Evolutionary conservation across 2,888 invertebrate species (phyloP).

Genomic region (Hydrotaea cyrtoneurina): DNA sequence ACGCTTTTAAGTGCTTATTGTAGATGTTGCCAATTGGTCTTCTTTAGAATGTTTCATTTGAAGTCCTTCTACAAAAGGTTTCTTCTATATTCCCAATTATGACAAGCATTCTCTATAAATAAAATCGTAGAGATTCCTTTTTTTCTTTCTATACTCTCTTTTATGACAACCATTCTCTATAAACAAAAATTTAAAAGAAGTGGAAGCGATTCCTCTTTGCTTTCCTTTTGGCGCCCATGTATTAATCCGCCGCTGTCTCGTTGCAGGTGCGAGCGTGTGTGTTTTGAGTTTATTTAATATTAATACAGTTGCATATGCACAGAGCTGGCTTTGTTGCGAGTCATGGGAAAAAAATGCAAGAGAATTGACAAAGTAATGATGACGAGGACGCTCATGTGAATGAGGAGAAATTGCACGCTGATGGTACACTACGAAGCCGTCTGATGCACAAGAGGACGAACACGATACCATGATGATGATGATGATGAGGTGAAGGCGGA

Average conservation of each 20-base stretch:
- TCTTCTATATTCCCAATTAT: too few species aligned
- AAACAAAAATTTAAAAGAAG: too few species aligned
- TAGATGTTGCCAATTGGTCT: too few species aligned
- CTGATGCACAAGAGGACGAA: not conserved
- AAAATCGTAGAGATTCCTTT: too few species aligned
- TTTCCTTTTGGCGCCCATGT: too few species aligned
- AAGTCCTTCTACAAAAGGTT: too few species aligned
- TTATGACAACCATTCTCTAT: too few species aligned
- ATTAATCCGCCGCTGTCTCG: not conserved
- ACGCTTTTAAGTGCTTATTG: too few species aligned
- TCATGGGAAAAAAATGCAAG: constrained; percentile 45
- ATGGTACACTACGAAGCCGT: not conserved
- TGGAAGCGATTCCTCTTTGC: too few species aligned
- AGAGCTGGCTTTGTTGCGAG: constrained; percentile 28
- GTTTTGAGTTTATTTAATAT: constrained; percentile 61
- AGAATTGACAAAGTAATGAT: constrained; percentile 61
- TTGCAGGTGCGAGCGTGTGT: constrained; percentile 8
- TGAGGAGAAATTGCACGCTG: not conserved
- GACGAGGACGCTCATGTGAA: constrained; percentile 6
- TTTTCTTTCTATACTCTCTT: too few species aligned
- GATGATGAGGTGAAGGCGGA: not conserved
- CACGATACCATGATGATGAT: not conserved
- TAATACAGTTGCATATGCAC: constrained; percentile 61
- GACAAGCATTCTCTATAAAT: too few species aligned
- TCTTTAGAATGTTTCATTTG: too few species aligned